Evolutionary conservation across 2,797 vertebrate genomes (phyloP), one percentile per base, ranked within the genome.

Genomic region (Myotis pilosus): DNA sequence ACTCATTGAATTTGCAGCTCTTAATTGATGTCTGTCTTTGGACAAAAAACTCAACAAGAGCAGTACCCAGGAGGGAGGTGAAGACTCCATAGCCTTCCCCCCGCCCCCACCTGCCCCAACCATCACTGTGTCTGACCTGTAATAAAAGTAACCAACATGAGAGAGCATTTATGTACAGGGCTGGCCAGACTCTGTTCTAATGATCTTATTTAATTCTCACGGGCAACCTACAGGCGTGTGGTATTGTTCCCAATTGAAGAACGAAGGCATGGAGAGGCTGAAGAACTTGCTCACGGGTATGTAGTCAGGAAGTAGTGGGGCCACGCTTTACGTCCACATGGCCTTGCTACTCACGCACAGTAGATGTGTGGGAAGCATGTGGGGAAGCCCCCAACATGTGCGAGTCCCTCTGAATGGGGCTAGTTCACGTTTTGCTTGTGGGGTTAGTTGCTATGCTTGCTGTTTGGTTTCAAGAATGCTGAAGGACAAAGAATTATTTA

Each of bases 121-220:
- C 13, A 57, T 51, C 87, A 6, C 57, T 15, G 60, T 44, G 62
- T 68, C 51, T 36, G 36, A 51, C 41, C 25, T 64, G 36, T 28
- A 28, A 38, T 57, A 44, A 82, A 89, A 66, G 38, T 51, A 36
- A 36, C 19, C 30, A 41, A 51, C 8, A 22, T 22, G 28, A 55
- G 64, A 12, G 20, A 84, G 6, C 16, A 44, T 60, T 83, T 49
- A 36, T 60, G 79, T 49, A 38, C 25, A 62, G 44, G 33, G 44
- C 2, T 16, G 41, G 49, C 41, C n/a, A 57, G 53, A 36, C 25
- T 10, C 12, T n/a, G 30, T 49, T 47, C 36, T 41, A 22, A n/a
- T 47, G 55, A 68, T 33, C n/a, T 82, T 38, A 23, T 49, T 86
- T 47, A 92, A 81, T 76, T n/a, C 25, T 94, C 51, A 57, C 9